Conservation (phyloP, 2,113 vertebrate species). For the Mirounga angustirostris region DNA sequence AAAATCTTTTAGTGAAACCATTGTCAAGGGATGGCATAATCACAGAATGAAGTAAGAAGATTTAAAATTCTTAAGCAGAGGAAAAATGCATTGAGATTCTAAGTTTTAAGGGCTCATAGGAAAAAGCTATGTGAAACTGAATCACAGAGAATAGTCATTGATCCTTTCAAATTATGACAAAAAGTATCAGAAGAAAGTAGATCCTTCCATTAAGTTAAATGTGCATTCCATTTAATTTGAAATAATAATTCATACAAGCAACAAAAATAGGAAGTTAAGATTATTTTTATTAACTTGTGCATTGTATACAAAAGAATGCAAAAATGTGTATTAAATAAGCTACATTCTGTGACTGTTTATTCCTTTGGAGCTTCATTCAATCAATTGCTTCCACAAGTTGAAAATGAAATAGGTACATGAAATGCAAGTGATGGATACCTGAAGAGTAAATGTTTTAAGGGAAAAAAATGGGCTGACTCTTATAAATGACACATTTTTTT, state of each 20-base stretch:
- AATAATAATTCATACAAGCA: background rate
- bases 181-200: constrained; percentile 26
- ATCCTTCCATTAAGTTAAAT: constrained; percentile 4
- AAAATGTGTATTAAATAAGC: background rate
- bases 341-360: background rate
- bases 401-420: background rate
- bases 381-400: background rate
- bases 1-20: constrained; percentile 73
- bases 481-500: background rate
- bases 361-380: background rate
- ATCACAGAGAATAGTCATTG: background rate
- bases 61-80: constrained; percentile 71
- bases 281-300: background rate
- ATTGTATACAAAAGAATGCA: background rate
- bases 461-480: background rate
- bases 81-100: constrained; percentile 44
- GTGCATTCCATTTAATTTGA: constrained; percentile 8
- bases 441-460: background rate
- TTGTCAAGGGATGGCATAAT: constrained; percentile 64
- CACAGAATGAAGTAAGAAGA: constrained; percentile 70
- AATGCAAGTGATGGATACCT: background rate
- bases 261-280: background rate
- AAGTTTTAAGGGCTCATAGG: constrained; percentile 48
- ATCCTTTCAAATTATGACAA: constrained; percentile 40
- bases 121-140: constrained; percentile 38